These are phyloP conservation scores for Eubasilissa regina DNA, from an alignment of 1,140 invertebrate genomes.

Conservation along the genomic window DNA sequence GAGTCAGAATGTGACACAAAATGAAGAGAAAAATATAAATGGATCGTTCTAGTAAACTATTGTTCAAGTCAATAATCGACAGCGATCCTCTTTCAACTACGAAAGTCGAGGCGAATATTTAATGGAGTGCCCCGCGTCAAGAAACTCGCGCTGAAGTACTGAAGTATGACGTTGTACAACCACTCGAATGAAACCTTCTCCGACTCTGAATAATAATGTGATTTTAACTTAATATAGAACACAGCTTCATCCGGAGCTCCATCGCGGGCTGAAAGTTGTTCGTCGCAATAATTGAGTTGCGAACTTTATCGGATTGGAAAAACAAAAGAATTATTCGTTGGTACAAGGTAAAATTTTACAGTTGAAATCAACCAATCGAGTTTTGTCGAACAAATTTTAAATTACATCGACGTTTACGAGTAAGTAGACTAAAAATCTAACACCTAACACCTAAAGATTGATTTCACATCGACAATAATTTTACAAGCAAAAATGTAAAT, in stretches of 20 bases:
- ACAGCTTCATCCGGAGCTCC: not conserved
- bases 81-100: not conserved
- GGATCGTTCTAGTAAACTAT: too few species aligned
- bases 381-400: too few species aligned
- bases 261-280: not conserved
- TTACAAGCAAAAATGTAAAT: too few species aligned
- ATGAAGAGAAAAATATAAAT: too few species aligned
- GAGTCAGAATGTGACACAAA: too few species aligned
- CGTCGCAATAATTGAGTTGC: conserved; percentile 14
- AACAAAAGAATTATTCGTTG: conserved; percentile 13
- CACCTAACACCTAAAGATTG: too few species aligned
- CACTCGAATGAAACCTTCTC: conserved; percentile 10
- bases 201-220: conserved; percentile 12
- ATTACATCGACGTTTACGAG: too few species aligned
- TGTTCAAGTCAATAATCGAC: not conserved
- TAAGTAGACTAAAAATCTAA: too few species aligned
- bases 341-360: not conserved
- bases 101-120: conserved; percentile 2
- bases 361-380: not conserved
- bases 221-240: conserved; percentile 22
- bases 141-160: not conserved
- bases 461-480: too few species aligned
- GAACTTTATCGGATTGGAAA: conserved; percentile 19
- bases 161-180: conserved; percentile 15
- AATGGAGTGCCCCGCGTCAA: not conserved